Evolutionary conservation across 1,140 invertebrate genomes (phyloP).

Genomic region (Branchinecta lindahli): DNA sequence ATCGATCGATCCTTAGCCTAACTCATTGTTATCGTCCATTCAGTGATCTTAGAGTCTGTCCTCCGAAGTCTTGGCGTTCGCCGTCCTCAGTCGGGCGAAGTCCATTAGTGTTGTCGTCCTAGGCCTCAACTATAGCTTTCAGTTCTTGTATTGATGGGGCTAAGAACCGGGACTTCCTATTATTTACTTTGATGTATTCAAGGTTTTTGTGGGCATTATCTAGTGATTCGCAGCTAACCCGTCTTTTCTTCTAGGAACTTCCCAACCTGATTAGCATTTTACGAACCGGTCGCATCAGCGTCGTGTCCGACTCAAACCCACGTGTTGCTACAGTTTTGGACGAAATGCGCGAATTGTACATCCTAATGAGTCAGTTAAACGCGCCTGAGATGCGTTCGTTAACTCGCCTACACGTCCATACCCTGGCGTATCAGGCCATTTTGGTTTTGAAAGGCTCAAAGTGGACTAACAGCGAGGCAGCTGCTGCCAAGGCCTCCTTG

Average conservation of each 20-base stretch:
- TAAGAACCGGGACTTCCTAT: too few species aligned
- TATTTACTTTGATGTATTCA: too few species aligned
- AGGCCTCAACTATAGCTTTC: too few species aligned
- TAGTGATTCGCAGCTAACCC: too few species aligned
- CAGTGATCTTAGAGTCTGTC: too few species aligned
- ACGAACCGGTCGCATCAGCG: conserved; percentile 50
- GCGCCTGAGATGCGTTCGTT: conserved; percentile 39
- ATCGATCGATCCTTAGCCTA: too few species aligned
- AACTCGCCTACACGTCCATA: conserved; percentile 68
- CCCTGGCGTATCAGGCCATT: conserved; percentile 70
- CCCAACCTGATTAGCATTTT: conserved; percentile 55
- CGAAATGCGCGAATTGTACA: conserved; percentile 62
- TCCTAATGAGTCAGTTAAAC: conserved; percentile 26
- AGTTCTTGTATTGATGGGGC: too few species aligned
- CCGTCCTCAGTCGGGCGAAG: too few species aligned
- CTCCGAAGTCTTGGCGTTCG: too few species aligned
- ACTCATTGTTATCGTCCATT: too few species aligned
- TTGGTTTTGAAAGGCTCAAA: conserved; percentile 46
- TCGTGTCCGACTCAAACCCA: conserved; percentile 61
- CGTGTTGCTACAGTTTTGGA: conserved; percentile 62
- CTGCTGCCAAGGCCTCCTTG: conserved; percentile 65
- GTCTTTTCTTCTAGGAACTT: conserved; percentile 40
- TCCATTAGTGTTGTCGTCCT: too few species aligned
- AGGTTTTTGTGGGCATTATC: too few species aligned
- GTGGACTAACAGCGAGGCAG: conserved; percentile 60